Evolutionary conservation across 2,797 vertebrate species (phyloP), one percentile per base, ranked within the genome.

Genomic region (Chaenodraco wilsoni): DNA sequence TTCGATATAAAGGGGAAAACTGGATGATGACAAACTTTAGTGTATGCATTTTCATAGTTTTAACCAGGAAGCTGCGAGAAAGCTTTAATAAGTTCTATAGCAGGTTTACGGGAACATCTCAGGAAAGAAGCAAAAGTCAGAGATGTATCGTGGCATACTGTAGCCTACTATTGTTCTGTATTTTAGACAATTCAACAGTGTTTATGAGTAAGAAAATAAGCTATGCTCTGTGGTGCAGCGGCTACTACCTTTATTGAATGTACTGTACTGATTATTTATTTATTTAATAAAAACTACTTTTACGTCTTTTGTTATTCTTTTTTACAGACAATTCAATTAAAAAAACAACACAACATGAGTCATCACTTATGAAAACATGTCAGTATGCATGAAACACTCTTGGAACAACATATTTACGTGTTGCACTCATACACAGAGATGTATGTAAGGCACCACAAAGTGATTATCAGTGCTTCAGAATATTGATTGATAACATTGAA

Each of bases 261-360:
- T 92, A 90, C 46, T 84, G 81, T 89, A 78, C 8, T 71, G 68
- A 56, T 65, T 83, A 46, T 84, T 74, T 69, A 46, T 84, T 74
- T 69, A 48, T 73, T 27, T 81, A 85, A 91, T 84, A 87, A 93
- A 93, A 84, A 65, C 15, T 56, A 85, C 41, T 60, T 58, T 46
- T 9, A 69, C 68, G 5, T 49, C 2, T 61, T 50, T 27, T 72
- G 46, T 64, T 16, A 1, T 73, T 63, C 9, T 41, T 79, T 79
- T 78, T 27, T 16, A 44, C 23, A 31, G 5, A 43, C 16, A 33
- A 16, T 33, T 13, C 14, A 61, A 23, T 57, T 15, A 27, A 4
- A 13, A 46, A 49, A 14, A 27, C 2, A 3, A n/a, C 16, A 54
- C 16, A 48, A 48, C 12, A 33, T 16, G 7, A 43, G 13, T 1